Evolutionary conservation across 1,140 invertebrate genomes (phyloP), one percentile per base, ranked within the genome.

Genomic region (Diorhabda sublineata): DNA sequence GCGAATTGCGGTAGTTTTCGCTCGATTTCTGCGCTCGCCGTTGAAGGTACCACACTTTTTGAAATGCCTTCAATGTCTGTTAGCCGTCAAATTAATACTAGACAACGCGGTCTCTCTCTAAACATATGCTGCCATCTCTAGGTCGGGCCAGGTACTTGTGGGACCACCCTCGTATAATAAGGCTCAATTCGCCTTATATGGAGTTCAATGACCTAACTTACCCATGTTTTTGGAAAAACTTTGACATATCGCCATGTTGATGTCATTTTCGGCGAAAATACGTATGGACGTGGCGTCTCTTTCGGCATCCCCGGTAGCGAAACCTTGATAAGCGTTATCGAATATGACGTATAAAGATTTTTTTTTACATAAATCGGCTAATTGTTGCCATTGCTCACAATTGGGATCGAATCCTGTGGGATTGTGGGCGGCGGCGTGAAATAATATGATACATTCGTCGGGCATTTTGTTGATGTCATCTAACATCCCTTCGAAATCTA

Each of bases 161-260:
- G 26, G 26, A 26, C 26, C 26, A 26, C 26, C 26, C 26, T 26
- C 26, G 26, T 26, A 26, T 26, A 26, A 26, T 26, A 26, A 26
- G 26, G 26, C 26, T 26, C 26, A 26, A 26, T 26, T 26, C 26
- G 26, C 26, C 26, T 26, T 26, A 2, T 26, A 26, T 26, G 26
- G 26, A 26, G 26, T 26, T 26, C 45, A 6, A 52, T 52, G n/a
- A 52, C 4, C 2, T 26, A 26, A 26, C 47, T 52, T 52, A 52
- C 86, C 98, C 96, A 99, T 98, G 82, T 99, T 99, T 84, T 99
- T 99, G 69, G 98, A 95, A 86, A 91, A 99, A 56, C 97, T 99
- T 84, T 99, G 98, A 42, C 93, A 88, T 52, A 99, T 83, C 56
- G 89, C 90, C 76, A 99, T 90, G 75, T 93, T 86, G 81, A 98